These are phyloP conservation scores for Pipistrellus kuhlii DNA, from an alignment of 2,797 vertebrate species.

Conservation along the genomic window DNA sequence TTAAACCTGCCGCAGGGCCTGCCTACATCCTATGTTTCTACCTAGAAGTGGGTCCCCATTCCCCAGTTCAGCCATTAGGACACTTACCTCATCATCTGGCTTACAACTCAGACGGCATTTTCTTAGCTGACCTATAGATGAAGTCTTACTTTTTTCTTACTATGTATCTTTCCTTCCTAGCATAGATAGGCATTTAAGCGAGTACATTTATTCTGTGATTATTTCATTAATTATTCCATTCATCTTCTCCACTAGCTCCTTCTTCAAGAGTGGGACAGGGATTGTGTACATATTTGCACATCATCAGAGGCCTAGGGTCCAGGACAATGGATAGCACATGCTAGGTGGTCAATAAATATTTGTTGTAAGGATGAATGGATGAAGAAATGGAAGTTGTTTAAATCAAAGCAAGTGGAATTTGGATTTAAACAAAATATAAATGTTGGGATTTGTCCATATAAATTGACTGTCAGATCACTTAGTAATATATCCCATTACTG, in stretches of 20 bases:
- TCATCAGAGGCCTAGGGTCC: neutral
- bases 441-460: neutral
- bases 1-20: neutral
- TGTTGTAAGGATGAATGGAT: neutral
- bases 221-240: neutral
- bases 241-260: neutral
- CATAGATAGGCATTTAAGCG: neutral
- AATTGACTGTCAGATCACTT: neutral
- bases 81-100: neutral
- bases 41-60: neutral
- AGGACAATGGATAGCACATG: neutral
- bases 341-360: conserved; percentile 2
- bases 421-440: conserved; percentile 34
- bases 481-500: neutral
- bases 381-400: conserved; percentile 17
- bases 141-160: neutral
- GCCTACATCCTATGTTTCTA: neutral
- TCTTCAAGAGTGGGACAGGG: neutral
- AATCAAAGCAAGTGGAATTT: neutral
- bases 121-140: neutral
- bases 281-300: neutral
- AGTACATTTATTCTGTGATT: neutral
- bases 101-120: neutral
- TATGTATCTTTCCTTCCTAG: neutral
- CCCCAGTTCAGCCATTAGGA: neutral